These are phyloP conservation scores for Nannoperca australis DNA, from an alignment of 2,797 vertebrate genomes.

Conservation along the genomic window DNA sequence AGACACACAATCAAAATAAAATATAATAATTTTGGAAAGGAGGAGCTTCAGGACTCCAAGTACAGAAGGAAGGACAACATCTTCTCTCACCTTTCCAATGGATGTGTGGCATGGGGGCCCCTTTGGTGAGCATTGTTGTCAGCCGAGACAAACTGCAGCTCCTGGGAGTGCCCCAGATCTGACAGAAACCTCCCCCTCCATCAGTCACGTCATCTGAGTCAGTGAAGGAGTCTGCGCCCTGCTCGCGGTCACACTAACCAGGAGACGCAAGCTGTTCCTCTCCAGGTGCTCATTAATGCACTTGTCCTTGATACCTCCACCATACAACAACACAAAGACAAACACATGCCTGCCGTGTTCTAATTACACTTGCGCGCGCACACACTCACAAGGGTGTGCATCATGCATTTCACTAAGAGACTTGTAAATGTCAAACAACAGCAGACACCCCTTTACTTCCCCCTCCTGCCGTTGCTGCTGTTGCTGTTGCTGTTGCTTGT, in stretches of 20 bases:
- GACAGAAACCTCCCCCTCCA: constrained; percentile 86
- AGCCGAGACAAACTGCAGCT: constrained; percentile 95
- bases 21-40: constrained; percentile 17
- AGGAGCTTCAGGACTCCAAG: constrained; percentile 21
- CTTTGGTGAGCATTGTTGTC: constrained; percentile 92
- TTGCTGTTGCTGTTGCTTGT: constrained; percentile 53
- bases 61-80: constrained; percentile 66
- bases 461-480: constrained; percentile 47
- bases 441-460: constrained; percentile 65
- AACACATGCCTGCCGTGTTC: constrained; percentile 82
- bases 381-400: constrained; percentile 66
- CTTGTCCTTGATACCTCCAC: constrained; percentile 86
- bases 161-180: constrained; percentile 97
- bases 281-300: constrained; percentile 90
- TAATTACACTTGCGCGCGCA: constrained; percentile 79
- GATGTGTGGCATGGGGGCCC: constrained; percentile 89
- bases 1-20: neutral
- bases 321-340: constrained; percentile 83
- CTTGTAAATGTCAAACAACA: constrained; percentile 83
- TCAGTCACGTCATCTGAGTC: constrained; percentile 86
- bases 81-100: constrained; percentile 89
- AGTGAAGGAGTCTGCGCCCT: constrained; percentile 82
- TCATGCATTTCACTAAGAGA: constrained; percentile 74
- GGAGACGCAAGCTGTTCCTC: constrained; percentile 89
- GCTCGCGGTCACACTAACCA: constrained; percentile 86